These are phyloP conservation scores for Suillia variegata DNA, from an alignment of 2,888 invertebrate species.

Conservation along the genomic window DNA sequence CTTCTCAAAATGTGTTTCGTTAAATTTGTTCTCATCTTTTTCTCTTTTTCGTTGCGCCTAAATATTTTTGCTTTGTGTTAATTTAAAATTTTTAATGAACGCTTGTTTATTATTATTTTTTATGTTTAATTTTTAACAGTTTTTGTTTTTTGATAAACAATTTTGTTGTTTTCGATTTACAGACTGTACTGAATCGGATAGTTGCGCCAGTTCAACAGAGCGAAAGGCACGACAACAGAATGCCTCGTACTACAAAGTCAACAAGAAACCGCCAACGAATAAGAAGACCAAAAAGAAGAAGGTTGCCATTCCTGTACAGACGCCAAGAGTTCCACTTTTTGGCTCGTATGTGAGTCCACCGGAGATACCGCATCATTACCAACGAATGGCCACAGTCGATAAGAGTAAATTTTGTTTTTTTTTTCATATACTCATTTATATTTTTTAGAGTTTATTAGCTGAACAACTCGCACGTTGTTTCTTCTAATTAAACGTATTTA, in stretches of 20 bases:
- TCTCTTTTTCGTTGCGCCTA: no score
- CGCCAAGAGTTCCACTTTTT: conserved; percentile 78
- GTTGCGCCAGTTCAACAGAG: conserved; percentile 69
- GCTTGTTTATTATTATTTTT: no score
- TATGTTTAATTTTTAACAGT: background rate
- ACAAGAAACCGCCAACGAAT: conserved; percentile 71
- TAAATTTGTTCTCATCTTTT: no score
- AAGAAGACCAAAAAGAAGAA: conserved; percentile 76
- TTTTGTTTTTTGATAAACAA: no score
- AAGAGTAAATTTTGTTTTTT: conserved; percentile 47
- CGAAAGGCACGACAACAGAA: conserved; percentile 67
- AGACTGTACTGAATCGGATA: conserved; percentile 85
- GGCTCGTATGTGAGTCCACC: conserved; percentile 72
- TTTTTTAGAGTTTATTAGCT: background rate
- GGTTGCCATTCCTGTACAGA: conserved; percentile 83
- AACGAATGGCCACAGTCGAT: conserved; percentile 58
- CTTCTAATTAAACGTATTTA: no score
- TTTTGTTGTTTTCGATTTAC: no score
- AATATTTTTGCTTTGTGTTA: no score
- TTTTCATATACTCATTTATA: conserved; percentile 16
- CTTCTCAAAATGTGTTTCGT: background rate
- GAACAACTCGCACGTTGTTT: background rate
- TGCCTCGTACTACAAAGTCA: conserved; percentile 68
- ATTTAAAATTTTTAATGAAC: no score
- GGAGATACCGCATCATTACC: conserved; percentile 67